Evolutionary conservation across 1,140 invertebrate species (phyloP), one percentile per base, ranked within the genome.

Genomic region (Homalodisca vitripennis): DNA sequence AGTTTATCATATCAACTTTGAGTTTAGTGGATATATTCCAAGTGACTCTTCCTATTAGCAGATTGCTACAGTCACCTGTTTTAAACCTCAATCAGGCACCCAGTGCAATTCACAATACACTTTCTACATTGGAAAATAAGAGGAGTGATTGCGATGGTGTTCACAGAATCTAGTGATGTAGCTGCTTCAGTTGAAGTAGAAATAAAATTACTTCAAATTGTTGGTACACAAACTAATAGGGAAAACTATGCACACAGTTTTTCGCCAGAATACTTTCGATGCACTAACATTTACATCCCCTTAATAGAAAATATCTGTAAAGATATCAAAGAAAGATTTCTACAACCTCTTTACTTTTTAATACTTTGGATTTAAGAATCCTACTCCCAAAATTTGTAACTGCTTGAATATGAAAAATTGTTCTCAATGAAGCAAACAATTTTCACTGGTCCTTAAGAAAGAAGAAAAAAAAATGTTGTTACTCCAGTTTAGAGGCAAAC

Each of bases 11-110:
- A 27, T 31, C 10, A 26, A 24, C 27, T 14, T 14, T 53, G 22
- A 6, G 12, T 22, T 53, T 53, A 22, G 20, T 53, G 6, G 48
- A 53, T 22, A 53, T 53, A 53, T 22, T 53, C 12, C 12, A 53
- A 22, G 3, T 17, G 6, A 53, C 48, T 12, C 20, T 53, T 3
- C 48, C 48, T 6, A 6, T 53, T 6, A 53, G 48, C 20, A 6
- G 48, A 6, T 6, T 53, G 30, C 22, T 26, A 26, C 27, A 29
- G 29, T 10, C 24, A 27, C 57, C 57, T 12, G 17, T 13, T 10
- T 31, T 62, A 62, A 26, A 62, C 20, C 29, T 62, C 6, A 62
- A 62, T 3, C 13, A 62, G 27, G 57, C 57, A 17, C 29, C 57
- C 29, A 20, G 29, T 30, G 22, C 20, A 27, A 31, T 62, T 13